Evolutionary conservation across 1,140 invertebrate species (phyloP), one percentile per base, ranked within the genome.

Genomic region (Streblospio benedicti): DNA sequence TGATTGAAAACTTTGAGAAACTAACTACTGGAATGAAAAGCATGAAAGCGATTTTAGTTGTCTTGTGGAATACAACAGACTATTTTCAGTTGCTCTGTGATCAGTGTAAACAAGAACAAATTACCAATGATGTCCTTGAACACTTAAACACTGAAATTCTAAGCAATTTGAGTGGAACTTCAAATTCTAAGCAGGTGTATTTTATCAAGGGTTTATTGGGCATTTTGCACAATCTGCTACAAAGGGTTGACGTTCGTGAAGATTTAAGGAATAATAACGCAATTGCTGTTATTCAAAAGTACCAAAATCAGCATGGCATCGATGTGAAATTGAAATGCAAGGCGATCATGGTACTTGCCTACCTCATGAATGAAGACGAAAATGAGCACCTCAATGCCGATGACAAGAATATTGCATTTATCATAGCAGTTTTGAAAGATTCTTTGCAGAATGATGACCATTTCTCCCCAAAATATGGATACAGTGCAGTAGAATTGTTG

Each of bases 341-440:
- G 16, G 45, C 45, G 20, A 18, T 2, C 6, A 32, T 59, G 27
- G n/a, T 59, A 12, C 57, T 59, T 5, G 54, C 60, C n/a, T 62
- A 58, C 18, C 18, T 62, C 28, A 56, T 62, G 27, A 62, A 23
- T 16, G 60, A 62, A 30, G 47, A 59, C 9, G 60, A 62, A 30
- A 58, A 62, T 33, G 55, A 62, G 41, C 38, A 47, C 35, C 49
- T 62, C 25, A 50, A 62, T 49, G 60, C 60, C 16, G 60, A 49
- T 33, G 23, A 31, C 16, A 38, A 50, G 1, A 57, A 18, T 20
- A 50, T 62, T 54, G 14, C 30, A 32, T 57, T 62, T 33, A 28
- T 62, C 16, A 31, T 56, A 5, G 43, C 5, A 9, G 23, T 56
- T 20, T 20, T 56, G 16, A 23, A 43, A 33, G 32, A 4, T 56